Base-by-base conservation (phyloP, 2,113 vertebrate species). In the Chelonoidis abingdonii region DNA sequence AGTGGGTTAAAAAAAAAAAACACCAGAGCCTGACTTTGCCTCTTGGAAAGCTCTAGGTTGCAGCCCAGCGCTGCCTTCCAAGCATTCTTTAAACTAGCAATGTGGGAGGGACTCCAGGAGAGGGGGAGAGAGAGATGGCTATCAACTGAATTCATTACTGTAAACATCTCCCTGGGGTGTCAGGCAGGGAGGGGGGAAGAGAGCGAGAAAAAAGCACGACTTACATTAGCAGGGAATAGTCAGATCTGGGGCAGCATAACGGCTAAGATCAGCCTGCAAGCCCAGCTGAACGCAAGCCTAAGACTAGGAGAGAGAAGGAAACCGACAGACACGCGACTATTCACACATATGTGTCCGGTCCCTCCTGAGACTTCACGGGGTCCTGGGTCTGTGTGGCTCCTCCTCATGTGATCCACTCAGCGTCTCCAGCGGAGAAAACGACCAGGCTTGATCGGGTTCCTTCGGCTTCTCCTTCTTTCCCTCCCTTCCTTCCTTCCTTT, bases 61-160 rank as follows among this genome's bases (percentile, higher is more conserved):
- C 98, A 93, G 98, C 97, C 97, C 98, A 98, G 97, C 97, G 97
- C 98, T 98, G 98, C 98, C 98, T 98, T 98, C 98, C 98, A 98
- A 96, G 98, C 98, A 98, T 99, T 99, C 99, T 98, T 99, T 97
- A 98, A 98, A 98, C 96, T 95, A 87, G 98, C 98, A 98, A 98
- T 98, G 98, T 98, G 97, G 98, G 97, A 97, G 95, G 98, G 98
- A 97, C 98, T 98, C 96, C 72, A 52, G 84, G 92, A 91, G 96
- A 96, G 98, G 87, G 96, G 93, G 97, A 83, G 97, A 96, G 98
- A 97, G 50, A 96, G 95, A 97, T 98, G 98, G 98, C 98, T 97
- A 98, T 89, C 97, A 97, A 97, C 96, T 98, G 98, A 98, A 98
- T 98, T 98, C 98, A 98, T 99, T 98, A 98, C 99, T 98, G 98